Percentiles rank a stretch among this genome's conserved stretches.
Evolutionary conservation across 1,140 invertebrate genomes (phyloP).

Genomic region (Hylaeus anthracinus): DNA sequence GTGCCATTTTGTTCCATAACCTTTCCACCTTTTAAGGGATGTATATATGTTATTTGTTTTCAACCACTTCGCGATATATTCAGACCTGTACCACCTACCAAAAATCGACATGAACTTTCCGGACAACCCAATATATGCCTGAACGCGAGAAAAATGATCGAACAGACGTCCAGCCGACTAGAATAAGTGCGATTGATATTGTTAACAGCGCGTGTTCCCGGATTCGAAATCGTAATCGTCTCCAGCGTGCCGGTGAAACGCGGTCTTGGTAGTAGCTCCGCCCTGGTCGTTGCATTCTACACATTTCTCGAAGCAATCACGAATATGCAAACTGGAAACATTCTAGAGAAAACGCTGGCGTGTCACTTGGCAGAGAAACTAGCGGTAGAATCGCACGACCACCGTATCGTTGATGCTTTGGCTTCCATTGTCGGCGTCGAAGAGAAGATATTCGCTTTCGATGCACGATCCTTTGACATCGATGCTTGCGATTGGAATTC

Average conservation of each 20-base stretch:
- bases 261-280: slow-evolving; percentile 16
- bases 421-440: not conserved
- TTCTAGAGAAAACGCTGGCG: slow-evolving; percentile 12
- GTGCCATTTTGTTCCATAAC: too few species aligned
- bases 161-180: not conserved
- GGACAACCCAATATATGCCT: too few species aligned
- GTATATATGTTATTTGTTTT: too few species aligned
- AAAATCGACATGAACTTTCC: too few species aligned
- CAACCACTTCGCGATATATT: too few species aligned
- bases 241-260: slow-evolving; percentile 22
- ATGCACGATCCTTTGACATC: not conserved
- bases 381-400: not conserved
- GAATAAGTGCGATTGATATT: slow-evolving; percentile 25
- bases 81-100: too few species aligned
- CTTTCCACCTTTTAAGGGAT: too few species aligned
- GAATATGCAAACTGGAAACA: not conserved
- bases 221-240: slow-evolving; percentile 45
- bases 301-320: slow-evolving; percentile 45
- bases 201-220: slow-evolving; percentile 28
- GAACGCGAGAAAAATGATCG: not conserved
- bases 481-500: not conserved
- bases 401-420: not conserved
- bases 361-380: slow-evolving; percentile 11
- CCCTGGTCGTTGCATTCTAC: slow-evolving; percentile 34
- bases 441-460: not conserved